phyloP scores from a whole-genome alignment of 2,888 invertebrate genomes.

The Drosophila fungiperda region DNA sequence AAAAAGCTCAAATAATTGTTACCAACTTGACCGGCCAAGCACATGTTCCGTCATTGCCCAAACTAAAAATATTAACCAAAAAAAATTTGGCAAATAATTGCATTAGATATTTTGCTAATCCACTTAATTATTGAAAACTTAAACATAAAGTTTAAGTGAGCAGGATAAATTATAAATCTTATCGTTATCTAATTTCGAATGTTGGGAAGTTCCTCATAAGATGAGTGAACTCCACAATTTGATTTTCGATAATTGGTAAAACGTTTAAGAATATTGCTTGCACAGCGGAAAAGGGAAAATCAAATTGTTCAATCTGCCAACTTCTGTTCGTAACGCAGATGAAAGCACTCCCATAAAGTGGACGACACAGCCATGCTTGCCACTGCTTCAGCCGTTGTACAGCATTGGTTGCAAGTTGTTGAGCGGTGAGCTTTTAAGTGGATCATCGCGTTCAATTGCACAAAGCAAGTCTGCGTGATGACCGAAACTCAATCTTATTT shows the following conservation, averaged over 20 bases:
- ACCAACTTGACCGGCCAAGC: constrained; percentile 26
- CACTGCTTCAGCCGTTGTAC: background rate
- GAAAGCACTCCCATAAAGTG: background rate
- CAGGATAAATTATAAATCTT: background rate
- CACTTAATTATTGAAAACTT: constrained; percentile 9
- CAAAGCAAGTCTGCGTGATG: background rate
- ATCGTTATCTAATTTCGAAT: background rate
- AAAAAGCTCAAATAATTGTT: constrained; percentile 48
- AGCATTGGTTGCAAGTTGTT: background rate
- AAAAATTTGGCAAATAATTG: background rate
- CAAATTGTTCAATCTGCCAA: background rate
- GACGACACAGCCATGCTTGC: background rate
- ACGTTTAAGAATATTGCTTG: background rate
- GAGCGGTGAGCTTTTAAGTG: background rate
- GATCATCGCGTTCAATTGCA: background rate
- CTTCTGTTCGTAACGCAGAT: background rate
- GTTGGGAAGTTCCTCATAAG: background rate
- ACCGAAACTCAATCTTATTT: background rate
- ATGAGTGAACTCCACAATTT: background rate
- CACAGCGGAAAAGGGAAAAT: background rate
- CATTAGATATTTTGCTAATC: background rate
- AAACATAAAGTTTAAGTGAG: no score
- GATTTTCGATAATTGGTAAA: background rate
- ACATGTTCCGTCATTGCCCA: background rate
- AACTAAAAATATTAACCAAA: background rate